phyloP scores from a whole-genome alignment of 2,888 invertebrate genomes.

The Mactromeris polynyma region DNA sequence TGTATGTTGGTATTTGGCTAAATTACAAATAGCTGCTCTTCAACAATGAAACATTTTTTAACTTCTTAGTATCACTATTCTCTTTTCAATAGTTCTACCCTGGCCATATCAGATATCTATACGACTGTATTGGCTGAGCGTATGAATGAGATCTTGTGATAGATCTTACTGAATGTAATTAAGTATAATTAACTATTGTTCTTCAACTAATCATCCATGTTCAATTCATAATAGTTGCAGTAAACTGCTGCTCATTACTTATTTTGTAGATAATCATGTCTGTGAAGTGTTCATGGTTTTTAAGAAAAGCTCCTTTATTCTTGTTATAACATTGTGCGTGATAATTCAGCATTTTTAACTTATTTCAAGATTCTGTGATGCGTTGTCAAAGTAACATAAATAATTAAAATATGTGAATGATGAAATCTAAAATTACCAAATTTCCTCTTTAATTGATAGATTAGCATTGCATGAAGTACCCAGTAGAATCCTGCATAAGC shows the following conservation, averaged over 20 bases:
- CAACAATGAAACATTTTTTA: not conserved
- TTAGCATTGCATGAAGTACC: not conserved
- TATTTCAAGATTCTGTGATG: not conserved
- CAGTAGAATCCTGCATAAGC: not conserved
- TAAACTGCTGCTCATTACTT: too few species aligned
- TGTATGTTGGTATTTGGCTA: not conserved
- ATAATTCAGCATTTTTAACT: not conserved
- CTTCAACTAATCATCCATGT: not conserved
- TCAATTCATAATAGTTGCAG: not conserved
- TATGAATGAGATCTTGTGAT: not conserved
- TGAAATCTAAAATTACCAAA: too few species aligned
- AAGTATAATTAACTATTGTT: not conserved
- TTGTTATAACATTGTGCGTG: not conserved
- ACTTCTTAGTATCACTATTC: not conserved
- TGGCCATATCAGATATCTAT: not conserved
- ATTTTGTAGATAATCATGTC: too few species aligned
- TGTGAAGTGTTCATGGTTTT: not conserved
- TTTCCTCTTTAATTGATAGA: not conserved
- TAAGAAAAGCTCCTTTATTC: not conserved
- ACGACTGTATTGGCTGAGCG: not conserved
- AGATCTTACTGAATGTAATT: not conserved
- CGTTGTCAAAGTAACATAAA: too few species aligned
- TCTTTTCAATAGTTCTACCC: not conserved
- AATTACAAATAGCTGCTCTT: not conserved
- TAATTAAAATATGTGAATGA: too few species aligned